Evolutionary conservation across 1,140 invertebrate species (phyloP), one percentile per base, ranked within the genome.

Genomic region (Sipha flava): DNA sequence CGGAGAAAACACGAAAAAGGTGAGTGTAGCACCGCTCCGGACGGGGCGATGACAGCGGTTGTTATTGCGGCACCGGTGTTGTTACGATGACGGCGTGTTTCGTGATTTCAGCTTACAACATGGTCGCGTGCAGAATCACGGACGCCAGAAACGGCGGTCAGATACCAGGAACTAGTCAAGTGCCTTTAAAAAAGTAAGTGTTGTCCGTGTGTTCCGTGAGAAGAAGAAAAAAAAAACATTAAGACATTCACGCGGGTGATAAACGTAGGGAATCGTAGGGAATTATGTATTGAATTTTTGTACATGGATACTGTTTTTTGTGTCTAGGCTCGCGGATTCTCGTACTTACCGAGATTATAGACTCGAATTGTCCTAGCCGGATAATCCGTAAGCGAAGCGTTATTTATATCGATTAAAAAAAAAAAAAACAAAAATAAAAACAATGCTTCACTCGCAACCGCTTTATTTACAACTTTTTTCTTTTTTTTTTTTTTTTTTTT

Each of bases 151-250:
- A 94, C 86, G 94, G 93, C 85, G 86, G 92, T 87, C 88, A 92
- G 88, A 87, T 90, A 88, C 88, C 91, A 87, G 87, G 89, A 87
- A 93, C 93, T 88, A 95, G 94, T 92, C 94, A 95, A 93, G 94
- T 96, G 92, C 94, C 95, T 93, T 94, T 95, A 90, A 96, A 96
- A 91, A 96, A 95, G 95, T 97, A 89, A 93, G 93, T 92, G n/a
- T 9, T 12, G 23, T 9, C 68, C 6, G 14, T 77, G 4, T 52
- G 7, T 7, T 77, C 34, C 49, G 21, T n/a, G n/a, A n/a, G n/a
- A n/a, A n/a, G n/a, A n/a, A n/a, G n/a, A n/a, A 40, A 40, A 40
- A 40, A 40, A 40, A 40, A 40, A n/a, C n/a, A n/a, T n/a, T n/a
- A n/a, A n/a, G n/a, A n/a, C n/a, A n/a, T n/a, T n/a, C n/a, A n/a